Base-by-base conservation (phyloP, 2,888 invertebrate genomes). In the Quadriops clusia region DNA sequence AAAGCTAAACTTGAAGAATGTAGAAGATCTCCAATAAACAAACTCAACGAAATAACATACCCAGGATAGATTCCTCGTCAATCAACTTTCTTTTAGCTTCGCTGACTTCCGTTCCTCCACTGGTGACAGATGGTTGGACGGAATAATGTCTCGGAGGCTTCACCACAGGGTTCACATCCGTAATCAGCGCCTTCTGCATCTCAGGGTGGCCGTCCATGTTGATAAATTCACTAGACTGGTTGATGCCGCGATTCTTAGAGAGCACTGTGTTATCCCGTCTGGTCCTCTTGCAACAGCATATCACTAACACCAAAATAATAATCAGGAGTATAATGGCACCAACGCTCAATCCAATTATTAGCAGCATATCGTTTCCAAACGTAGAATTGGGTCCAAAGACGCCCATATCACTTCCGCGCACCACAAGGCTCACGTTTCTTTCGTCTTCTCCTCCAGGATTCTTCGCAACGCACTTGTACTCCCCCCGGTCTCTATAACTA, bases 121-220 rank as follows among this genome's bases (percentile, higher is more conserved):
- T 75, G 29, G 71, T 72, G 12, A 77, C 72, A 4, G 79, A 76
- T 7, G 72, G 69, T 12, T 81, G 79, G 32, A 72, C 72, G 36
- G 84, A 83, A 41, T 79, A 80, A 37, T 83, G 68, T 27, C 85
- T 65, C 4, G 84, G 83, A 1, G 85, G 83, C 51, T 87, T 86
- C 34, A 80, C 79, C 10, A 86, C 79, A 1, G 85, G 85, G 61
- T 86, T 85, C 15, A 85, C 82, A 29, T 84, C 80, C 3, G 82
- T 80, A 40, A 87, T 77, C 27, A 86, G 62, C 39, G 83, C 81
- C 57, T 87, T 86, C 53, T 85, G 84, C 68, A 85, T 83, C 53
- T 87, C 86, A 2, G 80, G 78, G 1, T 81, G 79, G 2, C 78
- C 77, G 53, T 81, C 80, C 35, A 81, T 69, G 45, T 78, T 67